Percentiles rank a stretch among this genome's conserved stretches.
phyloP scores from a whole-genome alignment of 2,888 invertebrate genomes.

The Noctua janthe region DNA sequence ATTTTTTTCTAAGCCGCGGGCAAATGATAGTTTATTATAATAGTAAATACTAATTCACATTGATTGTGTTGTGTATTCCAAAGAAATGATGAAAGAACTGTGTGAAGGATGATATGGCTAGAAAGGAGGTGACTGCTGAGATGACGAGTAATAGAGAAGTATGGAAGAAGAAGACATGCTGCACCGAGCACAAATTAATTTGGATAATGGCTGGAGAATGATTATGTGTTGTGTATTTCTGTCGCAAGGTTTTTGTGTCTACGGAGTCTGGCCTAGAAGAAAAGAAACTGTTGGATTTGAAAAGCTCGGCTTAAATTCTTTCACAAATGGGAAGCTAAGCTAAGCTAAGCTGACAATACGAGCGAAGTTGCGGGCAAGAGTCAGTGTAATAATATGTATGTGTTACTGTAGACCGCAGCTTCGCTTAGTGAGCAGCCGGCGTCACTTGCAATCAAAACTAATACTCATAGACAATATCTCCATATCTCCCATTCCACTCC shows the following conservation, averaged over 20 bases:
- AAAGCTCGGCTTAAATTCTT: background rate
- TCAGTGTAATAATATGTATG: too few species aligned
- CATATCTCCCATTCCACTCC: slow-evolving; percentile 14
- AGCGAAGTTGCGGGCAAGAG: too few species aligned
- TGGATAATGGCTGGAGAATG: background rate
- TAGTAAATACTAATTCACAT: background rate
- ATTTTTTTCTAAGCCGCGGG: too few species aligned
- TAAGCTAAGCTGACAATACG: too few species aligned
- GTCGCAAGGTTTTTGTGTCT: background rate
- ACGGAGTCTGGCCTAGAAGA: background rate
- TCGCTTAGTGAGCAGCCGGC: background rate
- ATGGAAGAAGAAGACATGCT: background rate
- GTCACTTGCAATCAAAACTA: slow-evolving; percentile 7
- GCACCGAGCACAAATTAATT: background rate
- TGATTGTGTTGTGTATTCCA: background rate
- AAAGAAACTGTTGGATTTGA: background rate
- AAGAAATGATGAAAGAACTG: background rate
- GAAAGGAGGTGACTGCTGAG: background rate
- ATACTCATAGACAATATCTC: slow-evolving; percentile 19
- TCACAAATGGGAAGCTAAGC: background rate
- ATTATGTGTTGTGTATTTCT: background rate
- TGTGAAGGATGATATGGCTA: background rate
- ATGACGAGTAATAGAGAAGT: background rate
- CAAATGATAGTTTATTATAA: background rate
- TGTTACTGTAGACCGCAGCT: background rate